Conservation (phyloP, 2,888 invertebrate species). For the Drosophila demipolita region DNA sequence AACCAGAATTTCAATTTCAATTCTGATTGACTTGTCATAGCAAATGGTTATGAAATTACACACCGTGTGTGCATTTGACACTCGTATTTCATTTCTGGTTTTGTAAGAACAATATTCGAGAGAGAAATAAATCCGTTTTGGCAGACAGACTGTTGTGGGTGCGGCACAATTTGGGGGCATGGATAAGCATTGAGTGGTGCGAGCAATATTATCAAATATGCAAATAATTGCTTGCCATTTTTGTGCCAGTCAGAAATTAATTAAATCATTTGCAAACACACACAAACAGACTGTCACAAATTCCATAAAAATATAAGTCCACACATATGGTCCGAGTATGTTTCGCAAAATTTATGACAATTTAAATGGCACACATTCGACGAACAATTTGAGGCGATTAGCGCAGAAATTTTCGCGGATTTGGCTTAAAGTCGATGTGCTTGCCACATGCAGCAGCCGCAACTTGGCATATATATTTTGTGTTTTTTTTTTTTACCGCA, state of each 20-base stretch:
- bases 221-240: slow-evolving; percentile 71
- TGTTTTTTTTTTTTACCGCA: slow-evolving; percentile 28
- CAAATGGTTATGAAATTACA: neutral
- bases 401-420: slow-evolving; percentile 74
- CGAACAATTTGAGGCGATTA: slow-evolving; percentile 76
- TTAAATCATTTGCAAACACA: slow-evolving; percentile 56
- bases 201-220: slow-evolving; percentile 63
- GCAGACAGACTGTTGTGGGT: slow-evolving; percentile 38
- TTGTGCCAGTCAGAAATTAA: slow-evolving; percentile 57
- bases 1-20: neutral
- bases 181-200: slow-evolving; percentile 44
- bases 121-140: slow-evolving; percentile 27
- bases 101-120: slow-evolving; percentile 26
- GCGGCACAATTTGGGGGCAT: slow-evolving; percentile 59
- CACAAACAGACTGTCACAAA: slow-evolving; percentile 36
- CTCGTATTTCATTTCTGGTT: slow-evolving; percentile 21
- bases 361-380: slow-evolving; percentile 79
- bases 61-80: neutral
- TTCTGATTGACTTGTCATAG: slow-evolving; percentile 2
- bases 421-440: slow-evolving; percentile 56
- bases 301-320: slow-evolving; percentile 37
- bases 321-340: slow-evolving; percentile 27
- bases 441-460: slow-evolving; percentile 61
- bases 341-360: slow-evolving; percentile 73
- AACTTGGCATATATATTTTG: slow-evolving; percentile 18